Evolutionary conservation across 2,113 vertebrate genomes (phyloP), one percentile per base, ranked within the genome.

Genomic region (Mormyrus lacerda): DNA sequence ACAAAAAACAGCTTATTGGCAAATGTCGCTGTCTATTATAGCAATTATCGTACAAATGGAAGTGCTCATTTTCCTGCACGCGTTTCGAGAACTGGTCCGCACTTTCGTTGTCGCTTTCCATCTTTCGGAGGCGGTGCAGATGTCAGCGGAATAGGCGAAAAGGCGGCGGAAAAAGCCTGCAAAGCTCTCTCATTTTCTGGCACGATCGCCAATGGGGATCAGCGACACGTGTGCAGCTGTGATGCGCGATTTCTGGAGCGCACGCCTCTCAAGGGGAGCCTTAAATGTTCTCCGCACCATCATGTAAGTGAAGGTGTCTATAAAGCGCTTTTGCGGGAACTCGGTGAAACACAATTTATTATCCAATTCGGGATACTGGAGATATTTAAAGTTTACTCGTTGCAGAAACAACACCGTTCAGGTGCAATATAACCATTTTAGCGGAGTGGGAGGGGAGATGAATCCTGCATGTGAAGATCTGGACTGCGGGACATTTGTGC

Each of bases 41-140:
- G 15, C 73, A n/a, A 31, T 42, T 1, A 8, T 42, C 35, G 73
- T 79, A 42, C 2, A 19, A 15, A 79, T 79, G 73, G 31, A 79
- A 79, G 31, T 6, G 35, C 17, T 39, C 15, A 13, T 76, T 39
- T 76, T 17, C 31, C 35, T 42, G 73, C 15, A 42, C 73, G 73
- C 73, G 9, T 79, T 42, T 42, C 35, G 35, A 39, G 31, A 42
- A 35, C 31, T 17, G 31, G 31, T 76, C 69, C 24, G 83, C 45
- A 42, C 88, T 85, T 42, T 17, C 4, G 84, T 61, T 73, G 17
- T 89, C 82, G 85, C 89, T 87, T 79, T 89, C 89, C 84, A 58
- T 76, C 44, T 76, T 87, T 89, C 8, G 13, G 79, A 65, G 50
- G 79, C 53, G 50, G 47, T 58, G 50, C 79, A 65, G 45, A 89